These are phyloP conservation scores for Coremacera marginata DNA, from an alignment of 2,888 invertebrate species.

Conservation along the genomic window DNA sequence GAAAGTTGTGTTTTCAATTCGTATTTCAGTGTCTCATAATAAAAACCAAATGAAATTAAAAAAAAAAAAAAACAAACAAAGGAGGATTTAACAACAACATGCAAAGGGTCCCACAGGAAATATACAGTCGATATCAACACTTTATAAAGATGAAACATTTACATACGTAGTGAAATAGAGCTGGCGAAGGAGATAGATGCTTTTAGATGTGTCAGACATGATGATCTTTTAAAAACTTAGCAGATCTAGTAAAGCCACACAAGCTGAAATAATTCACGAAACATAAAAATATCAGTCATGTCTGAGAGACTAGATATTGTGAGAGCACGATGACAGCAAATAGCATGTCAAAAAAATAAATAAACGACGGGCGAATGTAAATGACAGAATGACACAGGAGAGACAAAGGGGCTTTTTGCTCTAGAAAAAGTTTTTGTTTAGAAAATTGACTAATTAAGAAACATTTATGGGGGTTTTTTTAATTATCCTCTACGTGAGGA, in stretches of 20 bases:
- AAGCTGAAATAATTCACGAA: not conserved
- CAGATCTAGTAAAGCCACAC: not conserved
- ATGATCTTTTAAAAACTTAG: not conserved
- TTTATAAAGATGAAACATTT: not conserved
- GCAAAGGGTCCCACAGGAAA: not conserved
- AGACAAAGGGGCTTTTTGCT: not conserved
- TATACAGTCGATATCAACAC: not conserved
- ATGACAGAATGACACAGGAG: not conserved
- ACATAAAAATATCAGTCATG: not conserved
- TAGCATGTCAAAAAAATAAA: slow-evolving; percentile 60
- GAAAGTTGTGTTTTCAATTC: no score
- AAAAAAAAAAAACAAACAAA: no score
- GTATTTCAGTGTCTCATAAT: no score
- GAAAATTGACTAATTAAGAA: slow-evolving; percentile 10
- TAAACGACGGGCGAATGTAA: slow-evolving; percentile 30
- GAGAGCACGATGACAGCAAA: slow-evolving; percentile 53
- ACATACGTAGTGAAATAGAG: not conserved
- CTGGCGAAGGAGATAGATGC: not conserved
- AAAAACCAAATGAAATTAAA: no score
- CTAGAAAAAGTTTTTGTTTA: not conserved
- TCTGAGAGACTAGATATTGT: not conserved
- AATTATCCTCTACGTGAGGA: no score
- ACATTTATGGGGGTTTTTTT: not conserved
- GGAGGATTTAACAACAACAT: not conserved
- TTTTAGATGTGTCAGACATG: not conserved